Percentiles rank a stretch among this genome's conserved stretches.
phyloP scores from a whole-genome alignment of 2,888 invertebrate species.

The Junonia oenone region DNA sequence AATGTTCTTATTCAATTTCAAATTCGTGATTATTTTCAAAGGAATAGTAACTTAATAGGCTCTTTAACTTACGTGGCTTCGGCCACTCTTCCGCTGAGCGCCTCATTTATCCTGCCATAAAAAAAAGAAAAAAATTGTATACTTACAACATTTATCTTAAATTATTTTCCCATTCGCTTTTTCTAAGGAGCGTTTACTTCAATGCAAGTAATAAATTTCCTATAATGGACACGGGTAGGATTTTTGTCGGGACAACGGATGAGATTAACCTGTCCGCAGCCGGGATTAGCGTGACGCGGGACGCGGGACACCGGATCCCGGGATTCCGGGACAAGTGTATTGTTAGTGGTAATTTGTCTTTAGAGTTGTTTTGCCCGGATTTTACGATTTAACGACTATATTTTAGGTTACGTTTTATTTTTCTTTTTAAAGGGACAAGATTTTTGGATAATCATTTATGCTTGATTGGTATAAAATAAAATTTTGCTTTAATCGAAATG shows the following conservation, averaged over 20 bases:
- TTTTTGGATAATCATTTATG: too few relatives aligned
- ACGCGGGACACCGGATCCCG: conserved; percentile 16
- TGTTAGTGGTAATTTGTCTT: conserved; percentile 19
- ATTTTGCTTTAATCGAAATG: too few relatives aligned
- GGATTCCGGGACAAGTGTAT: conserved; percentile 40
- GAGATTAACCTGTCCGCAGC: conserved; percentile 55
- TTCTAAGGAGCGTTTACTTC: conserved; percentile 19
- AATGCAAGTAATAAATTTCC: conserved; percentile 39
- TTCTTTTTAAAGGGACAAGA: too few relatives aligned
- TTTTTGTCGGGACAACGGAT: conserved; percentile 35
- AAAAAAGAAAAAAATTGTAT: too few relatives aligned
- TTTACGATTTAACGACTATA: background rate
- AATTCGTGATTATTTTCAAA: too few relatives aligned
- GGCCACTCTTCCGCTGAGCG: too few relatives aligned
- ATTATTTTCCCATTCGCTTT: background rate
- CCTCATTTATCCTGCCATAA: too few relatives aligned
- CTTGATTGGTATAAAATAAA: too few relatives aligned
- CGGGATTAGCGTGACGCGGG: conserved; percentile 39
- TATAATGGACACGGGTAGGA: conserved; percentile 26
- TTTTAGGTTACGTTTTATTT: background rate
- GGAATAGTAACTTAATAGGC: too few relatives aligned
- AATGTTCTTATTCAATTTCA: too few relatives aligned
- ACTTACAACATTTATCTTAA: background rate
- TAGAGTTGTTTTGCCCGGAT: conserved; percentile 3
- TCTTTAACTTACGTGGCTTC: too few relatives aligned